Evolutionary conservation across 2,797 vertebrate species (phyloP), one percentile per base, ranked within the genome.

Genomic region (Spinus pinus): DNA sequence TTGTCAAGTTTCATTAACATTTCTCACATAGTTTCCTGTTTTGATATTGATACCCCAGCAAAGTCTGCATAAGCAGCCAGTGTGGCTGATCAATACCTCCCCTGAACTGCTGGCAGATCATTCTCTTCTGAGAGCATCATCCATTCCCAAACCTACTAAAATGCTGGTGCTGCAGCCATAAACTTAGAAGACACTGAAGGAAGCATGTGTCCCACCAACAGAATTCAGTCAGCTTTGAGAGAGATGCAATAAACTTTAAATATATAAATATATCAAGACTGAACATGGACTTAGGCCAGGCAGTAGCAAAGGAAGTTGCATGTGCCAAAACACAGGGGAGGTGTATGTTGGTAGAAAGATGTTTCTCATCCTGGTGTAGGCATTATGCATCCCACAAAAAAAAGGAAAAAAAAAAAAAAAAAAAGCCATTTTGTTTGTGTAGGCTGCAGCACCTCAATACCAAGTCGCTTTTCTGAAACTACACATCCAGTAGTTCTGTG

Each of bases 1-100:
- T 96, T 96, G 93, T 96, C 83, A 92, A 90, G 90, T 93, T 89
- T 95, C 88, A 96, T 96, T 95, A 95, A 94, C 86, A 72, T 96
- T 97, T 94, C 90, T 92, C 85, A 90, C 79, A 89, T 94, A 10
- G 0, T 79, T 96, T 96, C 93, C 91, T 96, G 82, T 85, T 96
- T 95, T 95, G 83, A 83, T 42, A 61, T 51, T 42, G 80, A 81
- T 83, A 91, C 58, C 60, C 71, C 20, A 5, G 57, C 60, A 75
- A 79, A 86, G 18, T 58, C 80, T 95, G 49, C 78, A 74, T 50
- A 35, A 93, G 64, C 39, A 71, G 79, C 51, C 65, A 77, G 14
- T 4, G 42, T 20, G 72, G 22, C 25, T 92, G 79, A 31, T 72
- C 66, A 66, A 81, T 81, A 74, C n/a, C 33, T 53, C n/a, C 17